Base-by-base conservation (phyloP, 2,888 invertebrate genomes). In the Brachypalpus laphriformis region DNA sequence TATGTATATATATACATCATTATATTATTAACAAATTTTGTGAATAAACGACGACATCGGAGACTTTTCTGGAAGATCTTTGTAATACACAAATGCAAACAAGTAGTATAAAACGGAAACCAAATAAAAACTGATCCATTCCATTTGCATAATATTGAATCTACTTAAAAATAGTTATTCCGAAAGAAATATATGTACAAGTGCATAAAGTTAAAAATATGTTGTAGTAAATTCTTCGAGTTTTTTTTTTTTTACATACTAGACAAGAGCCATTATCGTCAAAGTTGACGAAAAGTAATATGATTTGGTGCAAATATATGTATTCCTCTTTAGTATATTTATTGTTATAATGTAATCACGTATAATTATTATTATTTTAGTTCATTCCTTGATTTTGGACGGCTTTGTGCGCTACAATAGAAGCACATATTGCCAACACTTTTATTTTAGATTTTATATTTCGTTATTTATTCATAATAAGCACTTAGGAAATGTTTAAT, bases 371-470 rank as follows among this genome's bases (percentile, higher is more conserved):
- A 40, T 20, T 18, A 28, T 22, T 25, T 25, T 34, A 54, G 1
- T 34, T 56, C 20, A 31, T 14, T 25, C 11, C 18, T 54, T 14
- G 22, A 37, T 40, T 61, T 61, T 70, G 77, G 77, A 77, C 77
- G 77, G 70, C 77, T 59, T 59, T 63, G 70, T 77, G 77, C 70
- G 61, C 63, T 70, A n/a, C 5, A n/a, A 34, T 47, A 54, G 51
- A 76, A 63, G 70, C 77, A 70, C 77, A 68, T 61, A 9, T 45
- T 77, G 77, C 77, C 77, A 70, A 40, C 0, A 49, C 42, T 72
- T n/a, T 72, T 47, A 7, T 28, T 49, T 25, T 61, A 7, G 54
- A 74, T 54, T 66, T 45, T 11, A 25, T n/a, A 47, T 57, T 16
- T 16, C 3, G 11, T 34, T 57, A 14, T 54, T n/a, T 63, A 5